A percentile compares a stretch with the other conserved stretches of the same genome.
Evolutionary conservation across 2,888 invertebrate genomes (phyloP).

Genomic region (Corbicula japonica): DNA sequence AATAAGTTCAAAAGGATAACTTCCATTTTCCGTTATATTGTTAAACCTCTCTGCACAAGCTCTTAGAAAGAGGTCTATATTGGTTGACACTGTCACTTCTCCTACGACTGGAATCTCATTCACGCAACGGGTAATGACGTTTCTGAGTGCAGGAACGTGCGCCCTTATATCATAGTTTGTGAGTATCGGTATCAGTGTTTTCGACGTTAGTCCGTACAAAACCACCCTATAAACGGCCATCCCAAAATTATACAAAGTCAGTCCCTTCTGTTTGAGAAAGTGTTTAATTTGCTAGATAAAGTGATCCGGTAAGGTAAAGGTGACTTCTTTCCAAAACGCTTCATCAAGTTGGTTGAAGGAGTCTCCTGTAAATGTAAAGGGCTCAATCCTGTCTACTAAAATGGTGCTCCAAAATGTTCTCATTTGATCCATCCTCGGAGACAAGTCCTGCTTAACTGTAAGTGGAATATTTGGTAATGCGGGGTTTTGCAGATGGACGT

Average conservation of each 20-base stretch:
- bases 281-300: not conserved
- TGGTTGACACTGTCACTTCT: no score
- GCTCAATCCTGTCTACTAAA: not conserved
- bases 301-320: not conserved
- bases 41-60: not conserved
- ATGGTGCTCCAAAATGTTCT: not conserved
- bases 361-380: not conserved
- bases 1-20: constrained; percentile 11
- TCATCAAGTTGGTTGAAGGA: not conserved
- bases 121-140: not conserved
- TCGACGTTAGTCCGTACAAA: not conserved
- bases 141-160: not conserved
- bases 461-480: no score
- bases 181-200: not conserved
- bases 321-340: not conserved
- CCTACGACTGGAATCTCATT: constrained; percentile 14
- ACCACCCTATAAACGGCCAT: not conserved
- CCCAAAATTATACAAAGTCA: constrained; percentile 9
- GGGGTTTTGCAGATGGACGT: no score
- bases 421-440: not conserved
- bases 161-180: constrained; percentile 1
- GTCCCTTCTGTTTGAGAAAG: not conserved
- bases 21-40: not conserved
- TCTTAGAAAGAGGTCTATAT: not conserved
- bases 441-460: not conserved